Evolutionary conservation across 2,113 vertebrate genomes (phyloP).

Genomic region (Odobenus rosmarus): DNA sequence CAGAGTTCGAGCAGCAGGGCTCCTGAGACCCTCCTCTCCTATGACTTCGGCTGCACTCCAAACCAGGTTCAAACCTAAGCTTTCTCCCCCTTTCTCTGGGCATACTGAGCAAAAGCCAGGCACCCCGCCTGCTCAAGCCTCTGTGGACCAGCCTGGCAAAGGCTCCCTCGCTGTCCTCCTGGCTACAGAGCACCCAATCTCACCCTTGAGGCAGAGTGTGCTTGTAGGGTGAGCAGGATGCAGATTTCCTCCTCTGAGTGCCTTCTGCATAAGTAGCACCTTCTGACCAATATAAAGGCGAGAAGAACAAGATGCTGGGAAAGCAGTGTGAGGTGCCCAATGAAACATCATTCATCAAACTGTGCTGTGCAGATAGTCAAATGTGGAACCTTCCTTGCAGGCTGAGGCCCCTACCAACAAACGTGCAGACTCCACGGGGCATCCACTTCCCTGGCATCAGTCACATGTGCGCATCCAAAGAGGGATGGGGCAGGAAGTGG

Average conservation of each 20-base stretch:
- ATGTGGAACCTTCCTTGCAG: neutral
- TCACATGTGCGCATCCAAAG: fast-evolving
- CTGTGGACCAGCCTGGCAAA: fast-evolving
- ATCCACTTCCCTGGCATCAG: too few relatives aligned
- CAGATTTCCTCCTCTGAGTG: neutral
- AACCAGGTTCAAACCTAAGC: neutral
- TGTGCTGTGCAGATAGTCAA: too few relatives aligned
- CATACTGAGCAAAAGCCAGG: neutral
- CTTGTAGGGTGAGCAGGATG: too few relatives aligned
- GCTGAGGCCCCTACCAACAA: neutral
- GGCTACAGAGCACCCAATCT: neutral
- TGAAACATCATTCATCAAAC: neutral
- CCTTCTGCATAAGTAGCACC: neutral
- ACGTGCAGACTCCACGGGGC: fast-evolving
- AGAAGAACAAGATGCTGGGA: neutral
- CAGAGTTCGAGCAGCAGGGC: neutral
- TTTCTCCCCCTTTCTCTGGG: neutral
- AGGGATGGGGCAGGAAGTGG: too few relatives aligned
- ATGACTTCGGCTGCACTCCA: neutral
- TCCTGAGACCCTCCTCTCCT: neutral
- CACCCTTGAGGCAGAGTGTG: neutral
- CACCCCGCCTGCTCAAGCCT: neutral
- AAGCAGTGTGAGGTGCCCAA: neutral
- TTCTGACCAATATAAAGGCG: neutral
- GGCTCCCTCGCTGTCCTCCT: fast-evolving